phyloP scores from a whole-genome alignment of 2,113 vertebrate species.

The Psittacara wagleri region DNA sequence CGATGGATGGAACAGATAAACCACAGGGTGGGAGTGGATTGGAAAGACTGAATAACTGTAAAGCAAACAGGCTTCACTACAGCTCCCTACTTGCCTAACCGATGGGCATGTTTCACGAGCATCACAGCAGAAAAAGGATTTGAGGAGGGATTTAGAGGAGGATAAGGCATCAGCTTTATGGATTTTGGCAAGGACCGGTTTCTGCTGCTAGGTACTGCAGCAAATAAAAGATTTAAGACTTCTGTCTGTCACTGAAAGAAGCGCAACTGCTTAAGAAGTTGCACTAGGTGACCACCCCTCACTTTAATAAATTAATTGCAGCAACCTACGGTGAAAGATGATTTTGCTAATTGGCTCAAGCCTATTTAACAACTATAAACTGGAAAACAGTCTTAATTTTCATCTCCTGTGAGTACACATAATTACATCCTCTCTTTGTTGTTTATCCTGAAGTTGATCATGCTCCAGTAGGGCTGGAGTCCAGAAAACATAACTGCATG shows the following conservation, averaged over 20 bases:
- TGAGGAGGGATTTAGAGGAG: constrained; percentile 14
- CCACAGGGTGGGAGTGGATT: neutral
- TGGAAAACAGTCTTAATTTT: constrained; percentile 18
- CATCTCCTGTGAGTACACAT: neutral
- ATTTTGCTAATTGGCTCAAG: constrained; percentile 6
- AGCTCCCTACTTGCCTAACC: constrained; percentile 35
- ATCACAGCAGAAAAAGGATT: neutral
- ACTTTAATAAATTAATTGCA: neutral
- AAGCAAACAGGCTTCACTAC: constrained; percentile 30
- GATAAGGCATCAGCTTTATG: neutral
- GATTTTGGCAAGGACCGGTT: neutral
- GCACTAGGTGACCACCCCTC: neutral
- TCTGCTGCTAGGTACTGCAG: neutral
- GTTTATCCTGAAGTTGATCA: constrained; percentile 4
- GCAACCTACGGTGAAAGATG: neutral
- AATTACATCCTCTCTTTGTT: constrained; percentile 30
- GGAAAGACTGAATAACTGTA: neutral
- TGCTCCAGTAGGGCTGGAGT: constrained; percentile 9
- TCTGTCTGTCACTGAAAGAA: neutral
- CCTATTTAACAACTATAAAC: neutral
- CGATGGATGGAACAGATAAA: neutral
- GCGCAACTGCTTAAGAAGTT: neutral
- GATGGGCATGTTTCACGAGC: neutral
- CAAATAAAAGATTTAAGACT: neutral
- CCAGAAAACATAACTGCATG: constrained; percentile 16